Evolutionary conservation across 2,888 invertebrate species (phyloP).

Genomic region (Eumacrocentrus americanus): DNA sequence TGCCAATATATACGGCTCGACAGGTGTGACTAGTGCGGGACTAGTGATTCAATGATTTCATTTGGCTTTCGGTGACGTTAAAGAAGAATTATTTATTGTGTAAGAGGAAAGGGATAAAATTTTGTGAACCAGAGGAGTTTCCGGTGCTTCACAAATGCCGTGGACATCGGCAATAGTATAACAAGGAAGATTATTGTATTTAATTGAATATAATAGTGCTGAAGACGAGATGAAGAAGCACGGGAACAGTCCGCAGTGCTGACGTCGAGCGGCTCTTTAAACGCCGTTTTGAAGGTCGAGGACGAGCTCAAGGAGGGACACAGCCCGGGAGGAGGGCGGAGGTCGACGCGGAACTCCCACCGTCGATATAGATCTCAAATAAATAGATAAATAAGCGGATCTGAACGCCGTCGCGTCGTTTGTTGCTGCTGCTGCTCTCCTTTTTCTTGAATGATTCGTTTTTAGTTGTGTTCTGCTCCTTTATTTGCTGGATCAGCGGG

Average conservation of each 20-base stretch:
- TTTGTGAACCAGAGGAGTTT: not conserved
- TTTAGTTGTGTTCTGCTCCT: not conserved
- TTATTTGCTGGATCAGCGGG: not conserved
- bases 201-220: no score
- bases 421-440: constrained; percentile 17
- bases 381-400: constrained; percentile 18
- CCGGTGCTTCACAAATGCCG: not conserved
- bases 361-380: constrained; percentile 11
- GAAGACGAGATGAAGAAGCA: constrained; percentile 53
- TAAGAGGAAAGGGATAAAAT: not conserved
- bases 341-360: constrained; percentile 14
- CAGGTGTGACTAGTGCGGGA: constrained; percentile 1
- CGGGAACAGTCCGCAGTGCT: constrained; percentile 50
- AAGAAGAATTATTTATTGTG: not conserved
- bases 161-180: no score
- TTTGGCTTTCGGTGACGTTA: no score
- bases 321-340: constrained; percentile 25
- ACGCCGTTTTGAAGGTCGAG: constrained; percentile 19
- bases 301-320: not conserved
- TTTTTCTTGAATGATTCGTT: constrained; percentile 2
- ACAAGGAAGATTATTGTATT: no score
- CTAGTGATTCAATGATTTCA: no score
- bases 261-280: constrained; percentile 44
- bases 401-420: constrained; percentile 17
- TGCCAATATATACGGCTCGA: not conserved